Percentiles rank a stretch among this genome's conserved stretches.
Evolutionary conservation across 2,888 invertebrate species (phyloP).

Genomic region (Mamestra brassicae): DNA sequence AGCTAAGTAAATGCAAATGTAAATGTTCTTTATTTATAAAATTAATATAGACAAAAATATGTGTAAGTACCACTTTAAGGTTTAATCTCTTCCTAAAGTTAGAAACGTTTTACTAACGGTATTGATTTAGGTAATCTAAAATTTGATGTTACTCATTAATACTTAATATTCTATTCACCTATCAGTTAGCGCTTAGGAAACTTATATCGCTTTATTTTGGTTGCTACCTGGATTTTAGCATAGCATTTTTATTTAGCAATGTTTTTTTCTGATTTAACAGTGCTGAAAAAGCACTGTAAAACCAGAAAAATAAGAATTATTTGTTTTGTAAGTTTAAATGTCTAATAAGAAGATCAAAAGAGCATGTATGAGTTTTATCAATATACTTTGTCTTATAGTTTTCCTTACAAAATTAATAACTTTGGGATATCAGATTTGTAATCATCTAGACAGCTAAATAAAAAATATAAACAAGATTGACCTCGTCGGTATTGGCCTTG

Average conservation of each 20-base stretch:
- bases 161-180: conserved; percentile 2
- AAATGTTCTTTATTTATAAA: too few species aligned
- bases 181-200: background rate
- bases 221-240: background rate
- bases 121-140: background rate
- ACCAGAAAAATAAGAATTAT: too few species aligned
- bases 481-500: background rate
- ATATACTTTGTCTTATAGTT: background rate
- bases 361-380: background rate
- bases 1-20: too few species aligned
- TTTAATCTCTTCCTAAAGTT: background rate
- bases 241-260: background rate
- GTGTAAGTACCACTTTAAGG: too few species aligned
- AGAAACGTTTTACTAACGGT: too few species aligned
- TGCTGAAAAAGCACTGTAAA: too few species aligned
- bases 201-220: background rate
- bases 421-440: background rate
- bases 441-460: too few species aligned
- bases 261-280: background rate
- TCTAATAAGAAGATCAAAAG: background rate
- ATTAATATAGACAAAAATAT: too few species aligned
- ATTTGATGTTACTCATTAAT: background rate
- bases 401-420: background rate
- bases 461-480: conserved; percentile 13
- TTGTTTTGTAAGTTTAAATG: background rate